A percentile compares a stretch with the other conserved stretches of the same genome.
Evolutionary conservation across 2,888 invertebrate genomes (phyloP).

Genomic region (Deilephila elpenor): DNA sequence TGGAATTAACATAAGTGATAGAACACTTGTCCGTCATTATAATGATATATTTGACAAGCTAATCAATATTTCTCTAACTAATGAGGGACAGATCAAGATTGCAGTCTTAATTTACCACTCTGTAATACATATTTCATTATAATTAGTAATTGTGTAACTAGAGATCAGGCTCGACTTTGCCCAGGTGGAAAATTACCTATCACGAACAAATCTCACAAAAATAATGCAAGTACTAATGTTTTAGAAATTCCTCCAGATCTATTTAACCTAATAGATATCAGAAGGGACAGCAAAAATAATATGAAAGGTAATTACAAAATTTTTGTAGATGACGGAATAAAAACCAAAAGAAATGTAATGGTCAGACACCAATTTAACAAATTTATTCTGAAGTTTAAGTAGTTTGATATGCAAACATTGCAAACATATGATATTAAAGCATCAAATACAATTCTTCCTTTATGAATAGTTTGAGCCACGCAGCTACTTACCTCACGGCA

Average conservation of each 20-base stretch:
- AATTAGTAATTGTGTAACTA: background rate
- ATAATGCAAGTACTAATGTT: no score
- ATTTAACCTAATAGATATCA: no score
- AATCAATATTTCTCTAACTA: conserved; percentile 14
- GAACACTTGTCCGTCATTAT: conserved; percentile 10
- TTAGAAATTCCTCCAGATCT: no score
- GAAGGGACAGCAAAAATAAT: no score
- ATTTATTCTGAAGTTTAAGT: no score
- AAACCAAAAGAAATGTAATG: no score
- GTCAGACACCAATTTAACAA: background rate
- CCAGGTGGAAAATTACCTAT: no score
- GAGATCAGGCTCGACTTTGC: background rate
- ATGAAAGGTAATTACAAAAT: no score
- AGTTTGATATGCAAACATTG: no score
- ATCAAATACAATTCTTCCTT: background rate
- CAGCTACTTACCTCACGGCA: conserved; percentile 65
- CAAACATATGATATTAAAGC: no score
- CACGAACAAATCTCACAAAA: no score
- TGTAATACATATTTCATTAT: background rate
- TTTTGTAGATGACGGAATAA: no score
- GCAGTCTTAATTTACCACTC: background rate
- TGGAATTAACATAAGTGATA: conserved; percentile 20
- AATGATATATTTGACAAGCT: conserved; percentile 18
- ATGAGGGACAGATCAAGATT: conserved; percentile 1
- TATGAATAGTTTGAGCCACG: conserved; percentile 28